Evolutionary conservation across 2,888 invertebrate species (phyloP), one percentile per base, ranked within the genome.

Genomic region (Aradus depressus): DNA sequence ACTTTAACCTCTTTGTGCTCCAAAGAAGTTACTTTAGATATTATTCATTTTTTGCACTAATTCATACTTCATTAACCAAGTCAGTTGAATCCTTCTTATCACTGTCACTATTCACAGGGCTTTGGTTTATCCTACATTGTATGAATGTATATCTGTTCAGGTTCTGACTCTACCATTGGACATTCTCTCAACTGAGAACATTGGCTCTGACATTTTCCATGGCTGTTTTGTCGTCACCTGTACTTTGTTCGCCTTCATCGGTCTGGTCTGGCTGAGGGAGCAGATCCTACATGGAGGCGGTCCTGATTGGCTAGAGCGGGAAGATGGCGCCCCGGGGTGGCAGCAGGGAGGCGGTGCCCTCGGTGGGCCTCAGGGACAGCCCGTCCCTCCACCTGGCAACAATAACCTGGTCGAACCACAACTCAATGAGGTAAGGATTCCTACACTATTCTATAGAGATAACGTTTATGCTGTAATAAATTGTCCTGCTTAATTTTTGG

Each of bases 261-360:
- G 95, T 10, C 71, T 97, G 41, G 91, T 98, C 3, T 98, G 98
- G 97, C 72, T 98, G 43, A 72, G 97, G 59, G 98, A 98, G 69
- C 98, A 98, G 70, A 96, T 98, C 54, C 75, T 97, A 62, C 91
- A 95, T 65, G 96, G 95, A 1, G 96, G 95, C 23, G 96, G 93
- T 0, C 95, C 95, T 0, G 95, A 95, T 63, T 96, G 96, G 96
- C 74, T 96, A 63, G 89, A 84, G 57, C 53, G 57, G 47, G 61
- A 54, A 42, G 61, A 55, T 35, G 44, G 51, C 37, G n/a, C n/a
- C n/a, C n/a, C n/a, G n/a, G 28, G 51, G 14, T 42, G 47, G 47
- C 35, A 23, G 2, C 3, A 35, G 14, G 53, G 52, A 42, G 53
- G 53, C 23, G 53, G 51, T 48, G 48, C 45, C 37, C 16, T 44